phyloP scores from a whole-genome alignment of 2,797 vertebrate genomes.

The Thalassophryne amazonica region DNA sequence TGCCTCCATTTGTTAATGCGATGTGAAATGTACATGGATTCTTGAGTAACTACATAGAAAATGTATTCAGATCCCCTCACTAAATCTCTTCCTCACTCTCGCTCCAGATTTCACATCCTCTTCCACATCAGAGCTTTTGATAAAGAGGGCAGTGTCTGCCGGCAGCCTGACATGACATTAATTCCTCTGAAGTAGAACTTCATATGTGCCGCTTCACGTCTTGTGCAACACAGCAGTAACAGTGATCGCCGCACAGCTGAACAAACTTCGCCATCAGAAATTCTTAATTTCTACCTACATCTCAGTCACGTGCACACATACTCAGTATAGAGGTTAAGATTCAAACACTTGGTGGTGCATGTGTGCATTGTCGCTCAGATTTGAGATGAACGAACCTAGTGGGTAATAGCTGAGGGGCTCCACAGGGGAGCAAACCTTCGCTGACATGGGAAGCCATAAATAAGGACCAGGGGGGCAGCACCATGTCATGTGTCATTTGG shows the following conservation, averaged over 20 bases:
- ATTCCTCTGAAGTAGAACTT: constrained; percentile 64
- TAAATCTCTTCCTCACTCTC: constrained; percentile 69
- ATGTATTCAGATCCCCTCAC: constrained; percentile 61
- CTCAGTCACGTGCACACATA: constrained; percentile 33
- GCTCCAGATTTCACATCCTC: constrained; percentile 78
- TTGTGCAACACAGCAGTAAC: constrained; percentile 39
- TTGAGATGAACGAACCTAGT: constrained; percentile 44
- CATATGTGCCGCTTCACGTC: constrained; percentile 41
- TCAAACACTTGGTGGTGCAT: constrained; percentile 24
- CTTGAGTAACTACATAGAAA: constrained; percentile 62
- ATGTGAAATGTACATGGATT: constrained; percentile 75
- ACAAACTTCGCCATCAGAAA: constrained; percentile 36
- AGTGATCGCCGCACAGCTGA: constrained; percentile 35
- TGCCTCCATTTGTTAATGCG: constrained; percentile 64
- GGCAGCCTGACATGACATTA: constrained; percentile 57
- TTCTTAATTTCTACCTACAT: constrained; percentile 47
- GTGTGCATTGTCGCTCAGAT: constrained; percentile 28
- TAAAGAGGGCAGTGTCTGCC: constrained; percentile 69
- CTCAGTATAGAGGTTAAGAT: constrained; percentile 33
- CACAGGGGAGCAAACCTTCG: constrained; percentile 68
- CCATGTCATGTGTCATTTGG: constrained; percentile 81
- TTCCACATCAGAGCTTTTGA: constrained; percentile 65
- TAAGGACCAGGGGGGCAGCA: constrained; percentile 71
- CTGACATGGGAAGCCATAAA: constrained; percentile 84
- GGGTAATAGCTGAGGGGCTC: constrained; percentile 57